phyloP scores from a whole-genome alignment of 2,113 vertebrate genomes.

The Typhlomys cinereus region DNA sequence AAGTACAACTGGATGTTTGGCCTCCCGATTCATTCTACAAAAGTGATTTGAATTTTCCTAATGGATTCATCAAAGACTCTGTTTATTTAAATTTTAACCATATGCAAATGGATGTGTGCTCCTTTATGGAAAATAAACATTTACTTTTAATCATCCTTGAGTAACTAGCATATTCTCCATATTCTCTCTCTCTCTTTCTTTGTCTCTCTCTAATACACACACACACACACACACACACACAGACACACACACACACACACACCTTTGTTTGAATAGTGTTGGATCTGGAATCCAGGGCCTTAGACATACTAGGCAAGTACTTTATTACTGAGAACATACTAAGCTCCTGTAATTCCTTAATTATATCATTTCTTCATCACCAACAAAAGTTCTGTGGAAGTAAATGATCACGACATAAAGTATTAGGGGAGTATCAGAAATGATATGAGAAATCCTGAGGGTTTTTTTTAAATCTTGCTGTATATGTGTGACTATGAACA shows the following conservation, averaged over 20 bases:
- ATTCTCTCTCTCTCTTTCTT: neutral
- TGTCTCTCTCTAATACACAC: too few species aligned
- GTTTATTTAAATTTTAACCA: conserved; percentile 7
- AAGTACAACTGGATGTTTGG: neutral
- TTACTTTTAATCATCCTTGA: neutral
- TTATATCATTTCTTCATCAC: neutral
- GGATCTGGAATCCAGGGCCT: neutral
- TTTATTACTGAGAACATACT: neutral
- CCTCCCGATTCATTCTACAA: neutral
- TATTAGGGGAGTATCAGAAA: neutral
- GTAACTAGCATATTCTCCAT: neutral
- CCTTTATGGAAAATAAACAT: neutral
- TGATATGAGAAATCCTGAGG: neutral
- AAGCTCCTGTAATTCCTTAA: neutral
- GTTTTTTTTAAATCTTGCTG: neutral
- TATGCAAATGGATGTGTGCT: conserved; percentile 32
- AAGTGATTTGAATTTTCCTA: conserved; percentile 14
- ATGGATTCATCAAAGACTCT: neutral
- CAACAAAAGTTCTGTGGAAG: neutral
- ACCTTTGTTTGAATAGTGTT: neutral
- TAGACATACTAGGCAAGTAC: neutral
- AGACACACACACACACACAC: neutral
- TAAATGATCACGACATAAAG: neutral
- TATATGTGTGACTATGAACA: neutral
- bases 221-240: neutral